Evolutionary conservation across 2,113 vertebrate species (phyloP).

Genomic region (Lophura nycthemera): DNA sequence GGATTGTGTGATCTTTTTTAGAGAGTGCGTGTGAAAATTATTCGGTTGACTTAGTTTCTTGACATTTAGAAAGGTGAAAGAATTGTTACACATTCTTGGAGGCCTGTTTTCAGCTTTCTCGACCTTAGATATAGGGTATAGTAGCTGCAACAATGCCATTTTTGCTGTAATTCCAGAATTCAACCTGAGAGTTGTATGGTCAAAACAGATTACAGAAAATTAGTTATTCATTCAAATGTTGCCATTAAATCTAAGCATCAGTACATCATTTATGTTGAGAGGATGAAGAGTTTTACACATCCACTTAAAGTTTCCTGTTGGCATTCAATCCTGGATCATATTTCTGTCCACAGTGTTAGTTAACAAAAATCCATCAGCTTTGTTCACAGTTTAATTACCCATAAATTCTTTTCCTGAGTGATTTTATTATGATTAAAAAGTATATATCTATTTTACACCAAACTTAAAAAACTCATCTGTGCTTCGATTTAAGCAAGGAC

Average conservation of each 20-base stretch:
- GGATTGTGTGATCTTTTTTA: not conserved
- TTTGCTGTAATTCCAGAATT: not conserved
- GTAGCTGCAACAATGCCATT: not conserved
- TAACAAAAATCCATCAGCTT: not conserved
- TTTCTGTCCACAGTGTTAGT: not conserved
- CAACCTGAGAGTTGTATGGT: not conserved
- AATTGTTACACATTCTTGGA: not conserved
- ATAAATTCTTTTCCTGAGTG: not conserved
- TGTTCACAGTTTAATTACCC: not conserved
- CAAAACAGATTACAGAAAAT: not conserved
- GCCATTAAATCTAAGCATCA: not conserved
- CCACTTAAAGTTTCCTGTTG: not conserved
- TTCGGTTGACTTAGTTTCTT: not conserved
- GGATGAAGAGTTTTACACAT: not conserved
- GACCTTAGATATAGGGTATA: not conserved
- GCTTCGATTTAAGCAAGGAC: not conserved
- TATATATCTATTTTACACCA: not conserved
- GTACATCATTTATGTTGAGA: not conserved
- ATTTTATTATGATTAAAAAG: not conserved
- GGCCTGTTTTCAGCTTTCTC: not conserved
- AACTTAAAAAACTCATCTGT: not conserved
- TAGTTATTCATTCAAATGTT: not conserved
- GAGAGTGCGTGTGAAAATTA: not conserved
- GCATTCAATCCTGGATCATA: rapidly evolving
- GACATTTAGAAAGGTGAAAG: not conserved